Percentiles rank a stretch among this genome's conserved stretches.
Evolutionary conservation across 1,140 invertebrate species (phyloP).

Genomic region (Mamestra configurata): DNA sequence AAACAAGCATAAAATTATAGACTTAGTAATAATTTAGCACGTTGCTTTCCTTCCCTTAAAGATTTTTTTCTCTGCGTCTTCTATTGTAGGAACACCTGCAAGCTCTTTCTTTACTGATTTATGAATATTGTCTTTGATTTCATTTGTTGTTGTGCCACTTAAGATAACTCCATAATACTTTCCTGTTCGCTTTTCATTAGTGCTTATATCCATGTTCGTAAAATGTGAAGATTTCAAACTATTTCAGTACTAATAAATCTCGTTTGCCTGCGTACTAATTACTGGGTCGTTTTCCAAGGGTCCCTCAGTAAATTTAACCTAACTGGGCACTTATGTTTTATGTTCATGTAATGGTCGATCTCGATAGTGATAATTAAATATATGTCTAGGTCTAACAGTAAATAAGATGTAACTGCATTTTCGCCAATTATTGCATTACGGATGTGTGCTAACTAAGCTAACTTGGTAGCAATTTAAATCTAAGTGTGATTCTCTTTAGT

Average conservation of each 20-base stretch:
- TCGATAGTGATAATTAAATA: not conserved
- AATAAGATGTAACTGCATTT: not conserved
- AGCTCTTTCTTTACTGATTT: not conserved
- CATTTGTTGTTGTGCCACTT: not conserved
- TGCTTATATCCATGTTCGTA: not conserved
- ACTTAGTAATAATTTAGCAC: not conserved
- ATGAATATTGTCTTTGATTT: not conserved
- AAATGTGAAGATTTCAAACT: not conserved
- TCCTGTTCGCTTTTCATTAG: not conserved
- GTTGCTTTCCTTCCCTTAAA: no score
- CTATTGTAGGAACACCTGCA: not conserved
- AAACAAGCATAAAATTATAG: not conserved
- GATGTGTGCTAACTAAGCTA: no score
- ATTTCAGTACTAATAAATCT: slow-evolving; percentile 14
- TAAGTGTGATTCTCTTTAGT: no score
- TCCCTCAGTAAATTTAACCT: not conserved
- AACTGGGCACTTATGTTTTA: slow-evolving; percentile 2
- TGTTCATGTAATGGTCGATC: not conserved
- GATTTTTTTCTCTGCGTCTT: no score
- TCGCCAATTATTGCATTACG: not conserved
- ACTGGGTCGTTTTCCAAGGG: slow-evolving; percentile 12
- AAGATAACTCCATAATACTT: not conserved
- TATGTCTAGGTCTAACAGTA: not conserved
- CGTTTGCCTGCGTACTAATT: not conserved
- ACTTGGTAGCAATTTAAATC: no score